phyloP scores from a whole-genome alignment of 2,797 vertebrate species.

The Menidia menidia region DNA sequence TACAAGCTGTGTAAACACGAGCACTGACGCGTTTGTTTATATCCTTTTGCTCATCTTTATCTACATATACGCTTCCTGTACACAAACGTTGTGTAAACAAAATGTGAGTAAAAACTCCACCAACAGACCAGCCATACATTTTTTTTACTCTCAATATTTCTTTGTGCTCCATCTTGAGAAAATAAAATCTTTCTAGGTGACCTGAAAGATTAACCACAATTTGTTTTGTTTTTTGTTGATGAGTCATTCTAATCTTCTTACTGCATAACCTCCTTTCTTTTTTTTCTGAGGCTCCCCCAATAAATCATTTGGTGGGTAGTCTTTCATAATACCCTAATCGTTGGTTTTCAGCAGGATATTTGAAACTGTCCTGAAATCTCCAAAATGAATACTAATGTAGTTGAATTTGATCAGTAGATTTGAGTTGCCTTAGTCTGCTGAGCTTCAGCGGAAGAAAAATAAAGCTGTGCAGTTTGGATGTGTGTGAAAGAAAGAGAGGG shows the following conservation, averaged over 20 bases:
- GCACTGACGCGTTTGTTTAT: not conserved
- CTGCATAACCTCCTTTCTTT: conserved; percentile 1
- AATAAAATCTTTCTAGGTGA: conserved; percentile 22
- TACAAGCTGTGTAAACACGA: not conserved
- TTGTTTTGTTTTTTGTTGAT: conserved; percentile 45
- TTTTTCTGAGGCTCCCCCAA: conserved; percentile 20
- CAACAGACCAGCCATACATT: not conserved
- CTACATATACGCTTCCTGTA: not conserved
- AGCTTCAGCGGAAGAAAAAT: conserved; percentile 37
- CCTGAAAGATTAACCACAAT: conserved; percentile 27
- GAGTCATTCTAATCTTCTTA: conserved; percentile 50
- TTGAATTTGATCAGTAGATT: conserved; percentile 57
- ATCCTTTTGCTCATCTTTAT: not conserved
- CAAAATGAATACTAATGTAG: conserved; percentile 61
- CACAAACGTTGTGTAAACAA: not conserved
- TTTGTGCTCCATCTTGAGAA: conserved; percentile 30
- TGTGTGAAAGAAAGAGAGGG: conserved; percentile 14
- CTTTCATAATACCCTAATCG: conserved; percentile 36
- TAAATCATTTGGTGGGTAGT: conserved; percentile 41
- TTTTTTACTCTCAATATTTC: conserved; percentile 20
- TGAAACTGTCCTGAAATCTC: conserved; percentile 52
- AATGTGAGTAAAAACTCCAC: not conserved
- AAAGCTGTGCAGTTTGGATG: conserved; percentile 8
- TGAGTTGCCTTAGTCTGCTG: conserved; percentile 42
- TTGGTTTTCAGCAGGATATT: conserved; percentile 37